Percentiles rank a stretch among this genome's conserved stretches.
phyloP scores from a whole-genome alignment of 2,797 vertebrate genomes.

The Amblyopsis hoosieri region DNA sequence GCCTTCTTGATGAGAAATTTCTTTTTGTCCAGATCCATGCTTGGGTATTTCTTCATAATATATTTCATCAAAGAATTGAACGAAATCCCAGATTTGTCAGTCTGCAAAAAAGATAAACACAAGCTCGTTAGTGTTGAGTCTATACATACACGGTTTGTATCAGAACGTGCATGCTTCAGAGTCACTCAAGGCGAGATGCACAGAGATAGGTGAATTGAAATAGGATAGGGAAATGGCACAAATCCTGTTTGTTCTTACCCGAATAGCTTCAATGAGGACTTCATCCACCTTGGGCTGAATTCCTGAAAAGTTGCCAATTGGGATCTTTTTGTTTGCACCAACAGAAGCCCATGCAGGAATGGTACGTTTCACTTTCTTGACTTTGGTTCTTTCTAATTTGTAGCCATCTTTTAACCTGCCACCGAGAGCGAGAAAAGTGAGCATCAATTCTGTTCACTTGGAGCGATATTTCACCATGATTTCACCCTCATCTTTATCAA shows the following conservation, averaged over 20 bases:
- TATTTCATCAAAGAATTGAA: conserved; percentile 92
- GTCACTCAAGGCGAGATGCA: not conserved
- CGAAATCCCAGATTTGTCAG: conserved; percentile 87
- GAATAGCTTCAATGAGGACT: conserved; percentile 93
- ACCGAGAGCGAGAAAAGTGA: conserved; percentile 40
- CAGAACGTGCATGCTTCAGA: too few species aligned
- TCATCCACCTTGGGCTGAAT: conserved; percentile 92
- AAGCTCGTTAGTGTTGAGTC: not conserved
- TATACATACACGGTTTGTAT: not conserved
- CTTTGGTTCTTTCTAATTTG: conserved; percentile 84
- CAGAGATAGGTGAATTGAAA: not conserved
- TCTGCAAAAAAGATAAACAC: conserved; percentile 68
- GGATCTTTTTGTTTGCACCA: conserved; percentile 87
- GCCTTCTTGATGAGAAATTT: conserved; percentile 95
- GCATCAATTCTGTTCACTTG: conserved; percentile 29
- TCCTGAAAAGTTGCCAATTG: conserved; percentile 84
- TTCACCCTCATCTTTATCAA: conserved; percentile 67
- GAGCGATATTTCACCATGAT: conserved; percentile 80
- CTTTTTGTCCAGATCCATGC: conserved; percentile 90
- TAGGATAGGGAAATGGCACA: not conserved
- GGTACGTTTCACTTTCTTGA: conserved; percentile 94
- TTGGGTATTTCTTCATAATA: conserved; percentile 91
- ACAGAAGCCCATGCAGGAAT: conserved; percentile 97
- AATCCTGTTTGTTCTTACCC: conserved; percentile 67
- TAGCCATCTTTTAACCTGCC: conserved; percentile 84